Conservation (phyloP, 2,113 vertebrate genomes). For the Perccottus glenii region DNA sequence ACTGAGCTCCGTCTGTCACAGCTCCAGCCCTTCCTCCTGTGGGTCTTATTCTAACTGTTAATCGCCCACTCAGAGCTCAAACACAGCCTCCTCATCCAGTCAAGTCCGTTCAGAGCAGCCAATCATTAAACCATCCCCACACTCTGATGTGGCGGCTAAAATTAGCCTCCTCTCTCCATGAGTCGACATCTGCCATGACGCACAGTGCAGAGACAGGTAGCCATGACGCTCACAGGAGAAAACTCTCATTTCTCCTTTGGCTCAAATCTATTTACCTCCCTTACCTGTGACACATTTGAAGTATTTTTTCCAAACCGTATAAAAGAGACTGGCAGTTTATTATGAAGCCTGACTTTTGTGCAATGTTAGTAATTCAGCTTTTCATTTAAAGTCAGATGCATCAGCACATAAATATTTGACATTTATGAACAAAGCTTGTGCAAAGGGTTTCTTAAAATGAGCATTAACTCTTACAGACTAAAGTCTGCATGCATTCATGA, state of each 20-base stretch:
- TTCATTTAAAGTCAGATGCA: too few relatives aligned
- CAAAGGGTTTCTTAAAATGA: too few relatives aligned
- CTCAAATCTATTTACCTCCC: not conserved
- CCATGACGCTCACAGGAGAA: constrained; percentile 59
- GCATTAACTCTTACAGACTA: too few relatives aligned
- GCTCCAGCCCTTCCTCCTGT: constrained; percentile 17
- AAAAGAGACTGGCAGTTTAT: too few relatives aligned
- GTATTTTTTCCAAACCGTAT: not conserved
- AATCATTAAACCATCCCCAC: constrained; percentile 60
- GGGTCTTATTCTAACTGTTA: constrained; percentile 54
- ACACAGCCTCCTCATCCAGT: constrained; percentile 30
- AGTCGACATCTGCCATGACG: constrained; percentile 75
- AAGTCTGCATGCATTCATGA: too few relatives aligned
- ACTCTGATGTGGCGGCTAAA: constrained; percentile 73
- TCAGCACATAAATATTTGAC: too few relatives aligned
- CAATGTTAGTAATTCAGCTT: too few relatives aligned
- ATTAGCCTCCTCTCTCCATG: constrained; percentile 71
- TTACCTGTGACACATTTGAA: not conserved
- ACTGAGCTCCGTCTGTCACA: constrained; percentile 13
- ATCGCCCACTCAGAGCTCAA: constrained; percentile 51
- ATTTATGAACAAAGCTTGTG: too few relatives aligned
- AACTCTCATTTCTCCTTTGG: not conserved
- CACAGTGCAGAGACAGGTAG: constrained; percentile 65
- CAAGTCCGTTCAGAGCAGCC: constrained; percentile 67
- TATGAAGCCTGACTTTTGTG: too few relatives aligned